phyloP scores from a whole-genome alignment of 2,113 vertebrate genomes.

The Pedetes capensis region DNA sequence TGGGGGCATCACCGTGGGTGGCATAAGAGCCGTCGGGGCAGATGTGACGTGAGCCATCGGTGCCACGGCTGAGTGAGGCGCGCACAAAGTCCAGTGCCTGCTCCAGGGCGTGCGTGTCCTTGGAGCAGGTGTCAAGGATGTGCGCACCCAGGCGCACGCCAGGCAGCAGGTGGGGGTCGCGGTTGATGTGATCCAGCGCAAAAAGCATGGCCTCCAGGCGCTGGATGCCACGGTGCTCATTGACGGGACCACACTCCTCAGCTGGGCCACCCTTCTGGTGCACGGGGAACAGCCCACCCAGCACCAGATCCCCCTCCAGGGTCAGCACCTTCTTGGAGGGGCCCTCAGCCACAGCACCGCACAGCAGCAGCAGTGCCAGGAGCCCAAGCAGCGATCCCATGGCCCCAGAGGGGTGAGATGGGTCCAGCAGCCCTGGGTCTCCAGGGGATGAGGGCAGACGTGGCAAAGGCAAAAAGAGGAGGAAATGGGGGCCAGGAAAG shows the following conservation, averaged over 20 bases:
- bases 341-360: constrained; percentile 61
- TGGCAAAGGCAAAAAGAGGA: constrained; percentile 52
- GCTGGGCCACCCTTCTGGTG: constrained; percentile 93
- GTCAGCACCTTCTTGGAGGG: constrained; percentile 91
- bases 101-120: constrained; percentile 97
- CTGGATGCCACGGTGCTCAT: constrained; percentile 96
- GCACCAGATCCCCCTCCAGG: constrained; percentile 94
- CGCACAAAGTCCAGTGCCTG: constrained; percentile 97
- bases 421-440: constrained; percentile 51
- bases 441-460: constrained; percentile 17
- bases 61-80: constrained; percentile 94
- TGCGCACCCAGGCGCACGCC: constrained; percentile 94
- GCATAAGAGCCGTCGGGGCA: constrained; percentile 96
- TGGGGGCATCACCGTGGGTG: constrained; percentile 91
- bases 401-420: constrained; percentile 34
- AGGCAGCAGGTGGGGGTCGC: constrained; percentile 90
- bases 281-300: constrained; percentile 95
- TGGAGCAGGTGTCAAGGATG: constrained; percentile 98
- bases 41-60: constrained; percentile 95
- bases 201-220: constrained; percentile 98
- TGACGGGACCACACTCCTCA: constrained; percentile 96
- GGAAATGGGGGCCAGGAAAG: constrained; percentile 24
- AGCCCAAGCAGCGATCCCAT: constrained; percentile 70
- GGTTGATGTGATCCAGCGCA: constrained; percentile 96
- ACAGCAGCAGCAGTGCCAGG: constrained; percentile 65